Evolutionary conservation across 1,140 invertebrate species (phyloP), one percentile per base, ranked within the genome.

Genomic region (Calephelis virginiensis): DNA sequence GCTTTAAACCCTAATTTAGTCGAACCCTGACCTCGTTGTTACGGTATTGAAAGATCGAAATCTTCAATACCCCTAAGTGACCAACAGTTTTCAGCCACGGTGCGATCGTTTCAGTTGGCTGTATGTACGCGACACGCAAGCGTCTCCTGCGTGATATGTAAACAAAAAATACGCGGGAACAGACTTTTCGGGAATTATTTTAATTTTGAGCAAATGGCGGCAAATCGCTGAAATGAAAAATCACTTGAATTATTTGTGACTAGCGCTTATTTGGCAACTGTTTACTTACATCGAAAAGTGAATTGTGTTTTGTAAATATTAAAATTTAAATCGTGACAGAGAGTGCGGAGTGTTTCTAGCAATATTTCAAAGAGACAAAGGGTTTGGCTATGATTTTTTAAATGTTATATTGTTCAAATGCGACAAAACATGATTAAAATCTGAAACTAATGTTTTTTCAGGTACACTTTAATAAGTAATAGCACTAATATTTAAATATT

Each of bases 31-130:
- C 85, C 85, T 75, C 76, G 70, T 82, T 81, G 74, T 67, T 67
- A 72, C 70, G 75, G 80, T 84, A 87, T 87, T 82, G 12, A 59
- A 86, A 83, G 83, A 87, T 89, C 74, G 68, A 75, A 80, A 85
- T 79, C 83, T 84, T 76, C 86, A 82, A 89, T 86, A 81, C 72
- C 73, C 71, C 73, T 75, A 71, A 84, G 76, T 86, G 84, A 87
- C 86, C 86, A 83, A 77, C 73, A 80, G 73, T 77, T 65, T 70
- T 70, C 67, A 64, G n/a, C 67, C 56, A 69, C 62, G 71, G 70
- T 60, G 68, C 71, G 77, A 69, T 72, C 73, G 75, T 76, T 70
- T 86, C 86, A 86, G 83, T 89, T 78, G 76, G 71, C 80, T 70
- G 73, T 69, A 75, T 69, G 84, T 71, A 17, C 79, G 80, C 86